Percentiles rank a stretch among this genome's conserved stretches.
Evolutionary conservation across 2,797 vertebrate species (phyloP).

Genomic region (Myoxocephalus aenaeus): DNA sequence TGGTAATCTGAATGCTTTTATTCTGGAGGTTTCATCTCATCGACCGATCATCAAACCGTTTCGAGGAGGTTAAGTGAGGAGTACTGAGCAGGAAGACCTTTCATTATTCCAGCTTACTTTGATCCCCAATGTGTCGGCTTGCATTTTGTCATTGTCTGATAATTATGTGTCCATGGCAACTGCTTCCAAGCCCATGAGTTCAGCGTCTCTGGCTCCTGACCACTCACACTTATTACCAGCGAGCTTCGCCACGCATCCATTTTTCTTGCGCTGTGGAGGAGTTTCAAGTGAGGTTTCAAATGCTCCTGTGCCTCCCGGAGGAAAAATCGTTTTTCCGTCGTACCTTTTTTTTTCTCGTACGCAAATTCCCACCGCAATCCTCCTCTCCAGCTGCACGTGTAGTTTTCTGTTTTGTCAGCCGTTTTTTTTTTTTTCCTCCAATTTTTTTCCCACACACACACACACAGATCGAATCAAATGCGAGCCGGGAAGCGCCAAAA

Average conservation of each 20-base stretch:
- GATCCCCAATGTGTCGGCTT: constrained; percentile 7
- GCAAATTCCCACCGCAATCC: background rate
- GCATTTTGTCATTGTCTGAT: background rate
- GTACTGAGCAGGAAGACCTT: background rate
- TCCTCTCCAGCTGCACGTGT: background rate
- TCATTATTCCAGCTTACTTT: constrained; percentile 23
- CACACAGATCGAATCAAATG: constrained; percentile 31
- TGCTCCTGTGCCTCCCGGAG: background rate
- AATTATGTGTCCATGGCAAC: constrained; percentile 7
- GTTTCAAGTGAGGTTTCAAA: background rate
- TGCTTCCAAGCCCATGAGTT: background rate
- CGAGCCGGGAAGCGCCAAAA: constrained; percentile 34
- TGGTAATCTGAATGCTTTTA: background rate
- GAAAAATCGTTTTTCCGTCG: background rate
- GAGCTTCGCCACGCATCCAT: background rate
- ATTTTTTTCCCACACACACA: too few species aligned
- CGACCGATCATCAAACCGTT: background rate
- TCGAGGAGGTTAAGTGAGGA: constrained; percentile 3
- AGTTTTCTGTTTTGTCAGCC: constrained; percentile 35
- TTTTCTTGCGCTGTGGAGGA: background rate
- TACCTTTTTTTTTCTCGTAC: background rate
- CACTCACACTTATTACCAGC: background rate
- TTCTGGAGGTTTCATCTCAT: background rate
- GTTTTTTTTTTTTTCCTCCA: background rate
- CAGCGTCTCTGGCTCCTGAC: background rate